Percentiles rank a stretch among this genome's conserved stretches.
These are phyloP conservation scores for Paratrypauchen microcephalus DNA, from an alignment of 2,797 vertebrate genomes.

Conservation along the genomic window DNA sequence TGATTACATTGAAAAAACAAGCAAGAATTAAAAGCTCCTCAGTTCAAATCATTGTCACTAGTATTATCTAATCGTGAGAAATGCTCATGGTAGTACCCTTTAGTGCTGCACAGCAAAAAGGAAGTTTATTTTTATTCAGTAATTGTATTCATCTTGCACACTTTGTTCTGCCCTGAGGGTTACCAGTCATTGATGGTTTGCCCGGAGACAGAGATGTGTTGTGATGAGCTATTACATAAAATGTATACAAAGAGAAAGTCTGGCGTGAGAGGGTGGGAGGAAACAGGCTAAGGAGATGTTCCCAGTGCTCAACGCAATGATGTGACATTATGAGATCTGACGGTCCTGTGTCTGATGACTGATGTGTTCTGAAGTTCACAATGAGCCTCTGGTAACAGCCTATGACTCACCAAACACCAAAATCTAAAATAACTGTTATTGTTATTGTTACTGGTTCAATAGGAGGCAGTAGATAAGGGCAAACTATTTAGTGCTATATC, in stretches of 20 bases:
- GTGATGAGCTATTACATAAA: slow-evolving; percentile 25
- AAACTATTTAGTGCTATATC: not conserved
- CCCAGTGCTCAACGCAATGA: slow-evolving; percentile 44
- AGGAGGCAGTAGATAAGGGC: slow-evolving; percentile 47
- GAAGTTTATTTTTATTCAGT: not conserved
- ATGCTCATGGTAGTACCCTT: not conserved
- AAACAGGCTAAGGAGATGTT: slow-evolving; percentile 28
- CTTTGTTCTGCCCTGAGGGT: not conserved
- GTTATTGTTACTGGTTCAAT: slow-evolving; percentile 49
- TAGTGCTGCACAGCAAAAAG: not conserved
- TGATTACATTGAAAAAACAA: too few species aligned
- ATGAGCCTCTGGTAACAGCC: slow-evolving; percentile 83
- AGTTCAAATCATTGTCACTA: not conserved
- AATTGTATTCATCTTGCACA: not conserved
- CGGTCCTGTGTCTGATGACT: slow-evolving; percentile 77
- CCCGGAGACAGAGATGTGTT: slow-evolving; percentile 5
- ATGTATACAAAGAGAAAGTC: slow-evolving; percentile 23
- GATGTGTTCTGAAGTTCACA: slow-evolving; percentile 87
- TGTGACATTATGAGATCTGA: slow-evolving; percentile 77
- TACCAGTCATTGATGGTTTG: not conserved
- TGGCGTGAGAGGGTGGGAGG: slow-evolving; percentile 20
- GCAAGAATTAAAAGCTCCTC: too few species aligned
- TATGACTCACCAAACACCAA: slow-evolving; percentile 73
- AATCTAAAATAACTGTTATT: slow-evolving; percentile 69
- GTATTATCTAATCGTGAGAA: not conserved